Evolutionary conservation across 2,113 vertebrate genomes (phyloP).

Genomic region (Melanerpes formicivorus): DNA sequence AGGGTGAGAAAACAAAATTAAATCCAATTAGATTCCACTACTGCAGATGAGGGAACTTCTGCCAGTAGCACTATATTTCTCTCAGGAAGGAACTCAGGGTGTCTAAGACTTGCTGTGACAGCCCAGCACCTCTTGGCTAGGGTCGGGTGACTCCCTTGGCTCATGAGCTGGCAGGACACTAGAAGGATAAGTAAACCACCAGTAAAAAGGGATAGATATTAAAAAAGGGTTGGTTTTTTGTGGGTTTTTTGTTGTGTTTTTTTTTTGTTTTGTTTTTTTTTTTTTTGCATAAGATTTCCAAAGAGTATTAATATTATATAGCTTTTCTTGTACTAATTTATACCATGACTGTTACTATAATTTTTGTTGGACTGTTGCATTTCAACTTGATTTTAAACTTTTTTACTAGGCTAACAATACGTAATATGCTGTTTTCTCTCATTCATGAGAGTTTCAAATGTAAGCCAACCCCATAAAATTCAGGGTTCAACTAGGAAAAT

Average conservation of each 20-base stretch:
- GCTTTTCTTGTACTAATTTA: not conserved
- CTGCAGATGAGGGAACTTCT: too few species aligned
- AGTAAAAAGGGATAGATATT: not conserved
- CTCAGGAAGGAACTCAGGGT: not conserved
- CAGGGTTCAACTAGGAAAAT: not conserved
- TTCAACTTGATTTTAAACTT: not conserved
- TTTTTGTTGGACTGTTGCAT: not conserved
- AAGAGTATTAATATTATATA: not conserved
- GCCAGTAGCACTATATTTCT: not conserved
- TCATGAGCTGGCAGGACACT: not conserved
- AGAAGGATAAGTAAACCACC: not conserved
- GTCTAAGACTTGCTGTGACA: accelerated
- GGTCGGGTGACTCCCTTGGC: not conserved
- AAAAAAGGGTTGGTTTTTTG: accelerated
- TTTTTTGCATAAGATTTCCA: not conserved
- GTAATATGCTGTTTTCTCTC: not conserved
- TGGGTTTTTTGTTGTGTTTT: too few species aligned
- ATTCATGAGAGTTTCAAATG: not conserved
- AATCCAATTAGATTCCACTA: not conserved
- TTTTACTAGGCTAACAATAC: not conserved
- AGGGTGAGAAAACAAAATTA: not conserved
- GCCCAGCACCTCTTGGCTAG: not conserved
- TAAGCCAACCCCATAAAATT: not conserved
- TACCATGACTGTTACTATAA: not conserved
- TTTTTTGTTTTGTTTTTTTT: too few species aligned